phyloP scores from a whole-genome alignment of 1,140 invertebrate species.

The Sogatella furcifera region DNA sequence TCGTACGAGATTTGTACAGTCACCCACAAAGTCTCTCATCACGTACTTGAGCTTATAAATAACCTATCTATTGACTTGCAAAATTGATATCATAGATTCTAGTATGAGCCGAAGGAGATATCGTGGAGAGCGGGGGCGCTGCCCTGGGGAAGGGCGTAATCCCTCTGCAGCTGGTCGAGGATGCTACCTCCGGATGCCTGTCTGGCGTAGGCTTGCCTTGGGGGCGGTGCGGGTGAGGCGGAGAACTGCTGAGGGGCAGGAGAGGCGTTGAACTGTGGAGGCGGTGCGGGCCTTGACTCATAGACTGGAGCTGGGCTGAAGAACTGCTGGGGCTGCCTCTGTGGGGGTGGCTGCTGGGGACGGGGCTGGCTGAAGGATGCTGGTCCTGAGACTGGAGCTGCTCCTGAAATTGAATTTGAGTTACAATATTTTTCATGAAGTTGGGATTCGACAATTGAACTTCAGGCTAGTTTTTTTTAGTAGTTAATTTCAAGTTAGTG shows the following conservation, averaged over 20 bases:
- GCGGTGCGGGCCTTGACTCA: conserved; percentile 16
- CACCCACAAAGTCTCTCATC: too few relatives aligned
- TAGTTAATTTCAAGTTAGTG: too few relatives aligned
- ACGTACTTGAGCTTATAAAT: too few relatives aligned
- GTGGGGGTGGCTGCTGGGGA: conserved; percentile 4
- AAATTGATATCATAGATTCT: too few relatives aligned
- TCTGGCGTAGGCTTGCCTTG: neutral
- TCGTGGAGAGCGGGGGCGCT: conserved; percentile 58
- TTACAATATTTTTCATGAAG: too few relatives aligned
- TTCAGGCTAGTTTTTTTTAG: too few relatives aligned
- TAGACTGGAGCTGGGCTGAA: conserved; percentile 8
- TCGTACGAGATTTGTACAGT: too few relatives aligned
- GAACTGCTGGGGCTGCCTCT: conserved; percentile 5
- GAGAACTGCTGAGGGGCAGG: conserved; percentile 19
- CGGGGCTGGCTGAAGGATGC: conserved; percentile 14
- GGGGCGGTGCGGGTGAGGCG: conserved; percentile 4
- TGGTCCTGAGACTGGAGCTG: conserved; percentile 10
- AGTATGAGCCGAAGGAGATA: conserved; percentile 51
- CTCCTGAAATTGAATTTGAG: conserved; percentile 2
- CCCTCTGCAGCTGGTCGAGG: conserved; percentile 65
- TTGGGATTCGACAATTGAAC: too few relatives aligned
- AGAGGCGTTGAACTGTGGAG: conserved; percentile 31
- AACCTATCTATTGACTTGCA: too few relatives aligned
- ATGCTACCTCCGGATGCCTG: conserved; percentile 45
- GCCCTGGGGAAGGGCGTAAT: conserved; percentile 60